phyloP scores from a whole-genome alignment of 1,140 invertebrate genomes.

The Ceratitis capitata region DNA sequence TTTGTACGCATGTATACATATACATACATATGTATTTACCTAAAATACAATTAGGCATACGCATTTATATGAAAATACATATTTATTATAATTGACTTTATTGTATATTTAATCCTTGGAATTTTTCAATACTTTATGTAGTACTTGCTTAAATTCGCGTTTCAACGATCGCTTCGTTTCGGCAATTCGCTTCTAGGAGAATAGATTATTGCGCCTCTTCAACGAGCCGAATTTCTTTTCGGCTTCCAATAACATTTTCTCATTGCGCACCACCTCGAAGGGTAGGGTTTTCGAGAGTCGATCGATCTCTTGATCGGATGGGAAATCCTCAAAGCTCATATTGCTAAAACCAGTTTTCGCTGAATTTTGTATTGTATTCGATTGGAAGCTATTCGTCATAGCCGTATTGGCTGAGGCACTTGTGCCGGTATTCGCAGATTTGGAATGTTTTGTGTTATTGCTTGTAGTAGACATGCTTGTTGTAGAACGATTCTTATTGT shows the following conservation, averaged over 20 bases:
- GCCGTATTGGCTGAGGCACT: conserved; percentile 26
- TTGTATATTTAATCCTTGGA: neutral
- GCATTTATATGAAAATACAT: too few relatives aligned
- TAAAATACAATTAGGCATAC: too few relatives aligned
- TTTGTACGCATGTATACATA: neutral
- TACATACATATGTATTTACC: neutral
- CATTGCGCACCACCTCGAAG: conserved; percentile 73
- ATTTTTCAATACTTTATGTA: conserved; percentile 44
- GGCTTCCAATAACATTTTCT: conserved; percentile 67
- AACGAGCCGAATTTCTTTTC: conserved; percentile 73
- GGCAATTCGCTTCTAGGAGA: conserved; percentile 66
- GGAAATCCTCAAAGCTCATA: conserved; percentile 83
- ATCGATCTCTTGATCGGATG: conserved; percentile 71
- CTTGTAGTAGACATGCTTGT: neutral
- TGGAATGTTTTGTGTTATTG: conserved; percentile 30
- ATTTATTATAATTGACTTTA: conserved; percentile 38
- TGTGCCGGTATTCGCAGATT: neutral
- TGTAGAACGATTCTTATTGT: conserved; percentile 17
- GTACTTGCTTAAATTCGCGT: conserved; percentile 44
- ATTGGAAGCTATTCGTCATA: conserved; percentile 52
- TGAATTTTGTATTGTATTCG: conserved; percentile 62
- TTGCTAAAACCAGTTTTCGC: conserved; percentile 75
- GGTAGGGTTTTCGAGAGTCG: conserved; percentile 66
- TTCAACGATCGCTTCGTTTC: conserved; percentile 42
- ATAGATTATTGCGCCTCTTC: conserved; percentile 75